These are phyloP conservation scores for Paedocypris sp. DNA, from an alignment of 2,113 vertebrate genomes.

Conservation along the genomic window DNA sequence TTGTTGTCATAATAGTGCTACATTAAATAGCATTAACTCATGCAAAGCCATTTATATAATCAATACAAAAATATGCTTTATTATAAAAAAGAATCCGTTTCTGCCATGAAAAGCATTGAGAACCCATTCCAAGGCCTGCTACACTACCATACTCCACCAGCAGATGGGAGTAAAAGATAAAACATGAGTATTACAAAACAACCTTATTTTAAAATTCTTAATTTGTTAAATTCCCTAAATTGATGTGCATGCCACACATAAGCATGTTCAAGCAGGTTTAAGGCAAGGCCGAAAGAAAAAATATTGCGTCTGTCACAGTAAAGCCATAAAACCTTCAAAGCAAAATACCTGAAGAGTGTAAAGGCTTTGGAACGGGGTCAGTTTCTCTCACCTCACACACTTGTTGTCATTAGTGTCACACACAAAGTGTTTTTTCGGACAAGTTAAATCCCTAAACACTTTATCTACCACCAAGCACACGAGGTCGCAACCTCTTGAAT, in stretches of 20 bases:
- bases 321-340: background rate
- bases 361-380: constrained; percentile 6
- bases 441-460: background rate
- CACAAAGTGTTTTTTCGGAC: background rate
- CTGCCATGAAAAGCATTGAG: background rate
- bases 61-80: too few species aligned
- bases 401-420: background rate
- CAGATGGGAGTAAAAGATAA: constrained; percentile 1
- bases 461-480: constrained; percentile 2
- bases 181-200: background rate
- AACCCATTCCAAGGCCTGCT: background rate
- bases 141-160: constrained; percentile 4
- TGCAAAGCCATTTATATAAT: too few species aligned
- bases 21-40: too few species aligned
- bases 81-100: too few species aligned
- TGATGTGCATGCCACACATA: too few species aligned
- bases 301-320: background rate
- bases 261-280: background rate
- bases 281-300: background rate
- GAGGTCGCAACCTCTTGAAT: background rate
- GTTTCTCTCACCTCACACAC: background rate
- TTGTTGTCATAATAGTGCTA: too few species aligned
- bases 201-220: background rate
- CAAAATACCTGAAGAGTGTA: background rate
- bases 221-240: too few species aligned